Conservation (phyloP, 2,888 invertebrate species). For the Agonopterix subpropinquella region DNA sequence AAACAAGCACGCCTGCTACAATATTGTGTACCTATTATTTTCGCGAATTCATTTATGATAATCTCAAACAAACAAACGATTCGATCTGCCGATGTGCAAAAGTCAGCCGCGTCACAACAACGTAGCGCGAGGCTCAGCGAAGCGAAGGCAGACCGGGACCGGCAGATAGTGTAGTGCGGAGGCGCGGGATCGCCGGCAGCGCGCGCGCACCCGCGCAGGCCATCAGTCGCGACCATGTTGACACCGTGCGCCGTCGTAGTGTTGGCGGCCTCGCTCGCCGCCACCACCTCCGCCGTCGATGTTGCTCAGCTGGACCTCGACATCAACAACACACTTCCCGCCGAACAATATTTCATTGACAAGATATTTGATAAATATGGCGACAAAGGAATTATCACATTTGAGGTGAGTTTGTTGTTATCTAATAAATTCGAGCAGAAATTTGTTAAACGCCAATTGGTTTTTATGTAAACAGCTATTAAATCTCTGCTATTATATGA, state of each 20-base stretch:
- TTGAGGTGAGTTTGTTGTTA: conserved; percentile 61
- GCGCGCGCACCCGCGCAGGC: conserved; percentile 29
- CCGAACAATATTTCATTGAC: conserved; percentile 67
- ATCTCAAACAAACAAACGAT: conserved; percentile 56
- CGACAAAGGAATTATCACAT: conserved; percentile 70
- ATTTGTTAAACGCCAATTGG: too few relatives aligned
- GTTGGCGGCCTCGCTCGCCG: conserved; percentile 35
- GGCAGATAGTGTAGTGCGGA: conserved; percentile 52
- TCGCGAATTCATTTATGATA: conserved; percentile 39
- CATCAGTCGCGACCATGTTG: conserved; percentile 56
- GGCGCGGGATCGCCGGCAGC: conserved; percentile 34
- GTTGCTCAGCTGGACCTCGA: conserved; percentile 15
- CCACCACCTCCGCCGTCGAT: conserved; percentile 21
- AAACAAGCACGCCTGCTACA: conserved; percentile 43
- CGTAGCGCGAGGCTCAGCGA: conserved; percentile 35
- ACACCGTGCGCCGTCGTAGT: conserved; percentile 47
- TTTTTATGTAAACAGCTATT: too few relatives aligned
- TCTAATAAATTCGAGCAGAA: not conserved
- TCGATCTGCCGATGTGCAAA: conserved; percentile 27
- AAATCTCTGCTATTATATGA: too few relatives aligned
- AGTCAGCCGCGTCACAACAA: conserved; percentile 39
- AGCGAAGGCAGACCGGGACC: conserved; percentile 39
- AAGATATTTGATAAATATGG: conserved; percentile 77
- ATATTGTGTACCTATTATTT: conserved; percentile 16
- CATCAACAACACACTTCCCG: conserved; percentile 42